Base-by-base conservation (phyloP, 1,140 invertebrate genomes). In the Lasioglossum baleicum region DNA sequence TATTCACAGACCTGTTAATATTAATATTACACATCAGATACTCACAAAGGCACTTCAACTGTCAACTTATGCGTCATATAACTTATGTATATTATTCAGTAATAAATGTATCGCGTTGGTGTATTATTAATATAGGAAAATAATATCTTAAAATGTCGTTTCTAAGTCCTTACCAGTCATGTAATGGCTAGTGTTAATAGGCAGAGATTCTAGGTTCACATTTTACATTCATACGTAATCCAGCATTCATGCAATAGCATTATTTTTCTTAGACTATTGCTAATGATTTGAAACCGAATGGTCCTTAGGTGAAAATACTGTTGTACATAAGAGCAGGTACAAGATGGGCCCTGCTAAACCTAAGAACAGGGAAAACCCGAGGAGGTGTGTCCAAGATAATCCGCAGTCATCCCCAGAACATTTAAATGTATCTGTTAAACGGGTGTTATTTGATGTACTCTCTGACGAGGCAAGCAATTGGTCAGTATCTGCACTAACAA, bases 351-450 rank as follows among this genome's bases (percentile, higher is more conserved):
- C 91, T 26, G 87, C 90, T 74, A 93, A 90, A 13, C 91, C 90
- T 42, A 94, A 75, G 15, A 93, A 56, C 13, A 94, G 60, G 8
- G 92, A 91, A 78, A 92, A 89, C 15, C 90, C 84, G 2, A 94
- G 79, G 5, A 94, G 66, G 11, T 92, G 92, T 66, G 80, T 87
- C 91, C 92, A 93, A 6, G 92, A 92, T 11, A 93, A 69, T 15
- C 92, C 92, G 89, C 93, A 93, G 69, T 93, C 92, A 17, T 92
- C 91, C 15, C 93, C 92, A 17, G 90, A 93, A 85, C 93, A 93
- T 58, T 87, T 90, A 63, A 91, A 92, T 60, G 87, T 88, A 67
- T 91, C 87, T 76, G 84, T 88, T 68, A 87, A 61, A 71, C 85
- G 82, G 26, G 75, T 22, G 40, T 81, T 69, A 13, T 35, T 70